A percentile compares a stretch with the other conserved stretches of the same genome.
These are phyloP conservation scores for Drosophila triauraria DNA, from an alignment of 1,140 invertebrate genomes.

Conservation along the genomic window DNA sequence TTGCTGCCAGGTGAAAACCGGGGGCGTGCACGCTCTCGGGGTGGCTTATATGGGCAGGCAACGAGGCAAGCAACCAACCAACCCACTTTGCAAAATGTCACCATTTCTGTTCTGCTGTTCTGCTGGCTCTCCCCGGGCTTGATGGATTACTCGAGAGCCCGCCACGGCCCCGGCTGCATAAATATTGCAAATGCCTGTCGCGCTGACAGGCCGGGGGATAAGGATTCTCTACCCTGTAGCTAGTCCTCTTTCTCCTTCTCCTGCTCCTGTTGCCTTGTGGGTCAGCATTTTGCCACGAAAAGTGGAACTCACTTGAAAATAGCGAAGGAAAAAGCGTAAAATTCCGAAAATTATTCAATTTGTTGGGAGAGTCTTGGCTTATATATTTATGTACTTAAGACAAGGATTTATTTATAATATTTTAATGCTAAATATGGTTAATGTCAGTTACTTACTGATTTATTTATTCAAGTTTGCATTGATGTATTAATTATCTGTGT, in stretches of 20 bases:
- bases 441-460: too few species aligned
- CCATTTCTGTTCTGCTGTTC: constrained; percentile 32
- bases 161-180: constrained; percentile 41
- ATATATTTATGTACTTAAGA: neutral
- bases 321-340: constrained; percentile 1
- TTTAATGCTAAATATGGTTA: too few species aligned
- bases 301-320: constrained; percentile 17
- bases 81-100: constrained; percentile 62
- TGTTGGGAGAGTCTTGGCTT: too few species aligned
- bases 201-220: constrained; percentile 15
- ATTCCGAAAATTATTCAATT: constrained; percentile 14
- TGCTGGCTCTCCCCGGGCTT: constrained; percentile 20
- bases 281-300: constrained; percentile 38
- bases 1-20: constrained; percentile 31
- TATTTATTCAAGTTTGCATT: too few species aligned
- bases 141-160: constrained; percentile 57
- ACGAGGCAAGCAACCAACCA: constrained; percentile 41
- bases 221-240: neutral
- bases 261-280: constrained; percentile 32
- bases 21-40: constrained; percentile 27
- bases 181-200: constrained; percentile 57
- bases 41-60: constrained; percentile 36
- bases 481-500: too few species aligned
- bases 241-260: neutral
- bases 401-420: too few species aligned